phyloP scores from a whole-genome alignment of 2,113 vertebrate species.

The Cephalophus harveyi region DNA sequence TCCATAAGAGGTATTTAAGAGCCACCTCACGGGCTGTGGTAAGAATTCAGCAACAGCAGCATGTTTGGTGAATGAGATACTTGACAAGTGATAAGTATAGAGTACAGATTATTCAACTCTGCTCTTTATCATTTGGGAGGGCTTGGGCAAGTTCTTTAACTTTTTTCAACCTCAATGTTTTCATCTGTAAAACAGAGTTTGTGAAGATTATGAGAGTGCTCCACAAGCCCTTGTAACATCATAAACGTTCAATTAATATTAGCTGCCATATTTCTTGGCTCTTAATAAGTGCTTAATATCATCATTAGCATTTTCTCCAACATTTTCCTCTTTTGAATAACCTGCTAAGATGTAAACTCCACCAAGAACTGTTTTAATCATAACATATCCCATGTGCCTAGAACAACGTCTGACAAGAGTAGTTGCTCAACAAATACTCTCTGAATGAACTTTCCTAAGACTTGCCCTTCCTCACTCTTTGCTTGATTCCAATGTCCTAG shows the following conservation, averaged over 20 bases:
- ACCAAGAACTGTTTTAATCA: background rate
- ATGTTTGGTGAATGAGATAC: background rate
- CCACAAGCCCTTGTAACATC: background rate
- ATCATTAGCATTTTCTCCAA: background rate
- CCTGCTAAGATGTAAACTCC: background rate
- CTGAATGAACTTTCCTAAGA: background rate
- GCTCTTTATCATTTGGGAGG: background rate
- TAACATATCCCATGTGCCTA: background rate
- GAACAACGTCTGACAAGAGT: background rate
- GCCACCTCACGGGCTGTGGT: fast-evolving
- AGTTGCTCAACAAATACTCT: background rate
- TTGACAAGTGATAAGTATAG: background rate
- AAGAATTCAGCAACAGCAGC: background rate
- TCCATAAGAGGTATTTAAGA: background rate
- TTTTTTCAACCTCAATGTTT: background rate
- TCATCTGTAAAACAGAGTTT: background rate
- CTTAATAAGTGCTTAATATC: background rate
- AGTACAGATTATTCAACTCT: background rate
- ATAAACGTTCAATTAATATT: background rate
- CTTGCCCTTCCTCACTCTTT: background rate
- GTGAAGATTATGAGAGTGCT: background rate
- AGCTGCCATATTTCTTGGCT: background rate
- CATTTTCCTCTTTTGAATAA: background rate
- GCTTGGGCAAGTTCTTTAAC: background rate
- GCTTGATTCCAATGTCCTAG: background rate